Base-by-base conservation (phyloP, 2,888 invertebrate species). In the Mythimna loreyi region DNA sequence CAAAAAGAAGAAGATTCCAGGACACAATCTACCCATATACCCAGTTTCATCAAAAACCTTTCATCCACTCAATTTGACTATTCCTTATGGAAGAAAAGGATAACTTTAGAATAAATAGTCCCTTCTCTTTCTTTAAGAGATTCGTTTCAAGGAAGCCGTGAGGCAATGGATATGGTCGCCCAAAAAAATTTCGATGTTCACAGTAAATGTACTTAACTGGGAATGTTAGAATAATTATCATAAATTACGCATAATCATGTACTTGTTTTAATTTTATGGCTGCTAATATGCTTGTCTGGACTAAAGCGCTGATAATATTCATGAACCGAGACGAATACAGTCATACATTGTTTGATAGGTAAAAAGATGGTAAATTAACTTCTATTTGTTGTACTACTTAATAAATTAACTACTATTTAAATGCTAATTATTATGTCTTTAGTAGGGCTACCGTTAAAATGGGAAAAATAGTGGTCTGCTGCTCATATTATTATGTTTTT, bases 181-280 rank as follows among this genome's bases (percentile, higher is more conserved):
- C 64, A 75, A 84, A 75, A 84, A 87, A 86, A n/a, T n/a, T 80
- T 87, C 83, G 80, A 81, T 81, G 84, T 85, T 86, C 86, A 85
- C 86, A 87, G 85, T 86, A 87, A 87, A 88, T 86, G 85, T 87
- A 89, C 87, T 86, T 87, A 85, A 84, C 86, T 84, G 74, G 76
- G 84, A 81, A 80, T 82, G 83, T 83, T 70, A 78, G 88, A 84
- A 87, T 88, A 89, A 90, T 90, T 89, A 88, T 63, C 88, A 89
- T 89, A 87, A 89, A 89, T 89, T 87, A 89, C 78, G 63, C 79
- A 86, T 90, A 87, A 89, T 89, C 84, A 83, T 87, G 85, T 86
- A 85, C 86, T 87, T 85, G 87, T 86, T 87, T 87, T 84, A 89
- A 89, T 88, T 89, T 89, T 84, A 90, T 86, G 86, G 83, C 84